Base-by-base conservation (phyloP, 2,797 vertebrate species). In the Martes flavigula region DNA sequence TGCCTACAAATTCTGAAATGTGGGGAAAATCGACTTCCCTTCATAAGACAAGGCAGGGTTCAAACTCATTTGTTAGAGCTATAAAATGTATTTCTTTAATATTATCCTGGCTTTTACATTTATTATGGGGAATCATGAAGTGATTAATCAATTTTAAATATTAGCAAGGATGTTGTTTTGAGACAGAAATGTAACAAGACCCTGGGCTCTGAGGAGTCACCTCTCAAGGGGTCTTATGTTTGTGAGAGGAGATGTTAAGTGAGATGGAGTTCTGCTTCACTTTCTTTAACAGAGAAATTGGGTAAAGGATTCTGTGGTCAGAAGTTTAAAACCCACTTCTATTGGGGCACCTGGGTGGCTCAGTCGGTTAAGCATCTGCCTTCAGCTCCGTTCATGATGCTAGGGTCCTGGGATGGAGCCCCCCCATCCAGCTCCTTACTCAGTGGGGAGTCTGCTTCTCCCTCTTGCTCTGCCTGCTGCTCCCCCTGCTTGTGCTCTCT, bases 81-180 rank as follows among this genome's bases (percentile, higher is more conserved):
- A 38, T 54, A 46, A 87, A 90, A 90, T 84, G 13, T 62, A 23
- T 91, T 91, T 84, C 46, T 91, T 93, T 94, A 75, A 23, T 62
- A 30, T 54, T 70, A 48, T 58, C 43, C 43, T 90, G 18, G 5
- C 62, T 54, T 82, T 78, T 48, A 25, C 43, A 70, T 70, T 82
- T 32, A n/a, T 38, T 79, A 30, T 38, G 5, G 46, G 92, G 38
- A 90, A 38, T 79, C 30, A 54, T 51, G 48, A n/a, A 54, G 5
- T 46, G 3, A 83, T 58, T 84, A 27, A 60, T 20, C 12, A 25
- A 77, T 30, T 84, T 90, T 51, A 62, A 94, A 92, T 73, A 79
- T 46, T 17, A 94, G 27, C 25, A 68, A 96, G 9, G 30, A 38
- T 88, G 56, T 87, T 94, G 43, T 51, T 90, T 84, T 21, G 14